Evolutionary conservation across 92 coral and sea anemone species (phyloP), one percentile per base, ranked within the genome.

Genomic region (Montipora capitata): DNA sequence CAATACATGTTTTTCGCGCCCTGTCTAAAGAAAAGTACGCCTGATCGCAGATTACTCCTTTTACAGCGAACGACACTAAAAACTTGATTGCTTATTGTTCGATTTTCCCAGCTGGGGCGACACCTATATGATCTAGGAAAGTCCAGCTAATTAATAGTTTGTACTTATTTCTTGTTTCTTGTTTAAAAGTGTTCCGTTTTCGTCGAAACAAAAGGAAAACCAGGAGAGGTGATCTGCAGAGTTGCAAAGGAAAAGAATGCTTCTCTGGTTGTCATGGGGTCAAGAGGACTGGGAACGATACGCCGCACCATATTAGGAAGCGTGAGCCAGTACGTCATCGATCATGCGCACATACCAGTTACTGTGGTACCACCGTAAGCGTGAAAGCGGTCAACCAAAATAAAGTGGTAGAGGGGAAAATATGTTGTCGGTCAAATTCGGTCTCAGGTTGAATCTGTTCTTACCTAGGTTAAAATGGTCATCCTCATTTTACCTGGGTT

Each of bases 231-330:
- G 40, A 91, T 94, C 16, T 94, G 96, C 78, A 88, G 81, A 49
- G 78, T 91, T 15, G 96, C 92, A 71, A 82, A 84, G 52, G 95
- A 91, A 35, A 91, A 94, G 87, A 72, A 91, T 10, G 96, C 95
- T 4, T 7, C 61, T 70, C 38, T 84, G 89, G 78, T 94, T 9
- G 96, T 94, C 42, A 86, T 94, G 80, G 96, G 96, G 2, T 84
- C 87, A 49, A 77, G 96, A 35, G 96, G 96, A 39, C 83, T 94
- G 79, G 96, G 96, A 10, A 84, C 89, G 41, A 88, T 94, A 56
- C 94, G 96, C 7, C 94, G 96, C 59, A 94, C 96, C 16, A 75
- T 91, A 16, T 89, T 94, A 48, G 96, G 96, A n/a, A 94, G 96
- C 68, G 96, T 94, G 58, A 94, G 93, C 74, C 85, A 92, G 64